These are phyloP conservation scores for Fopius arisanus DNA, from an alignment of 1,140 invertebrate genomes.

Conservation along the genomic window DNA sequence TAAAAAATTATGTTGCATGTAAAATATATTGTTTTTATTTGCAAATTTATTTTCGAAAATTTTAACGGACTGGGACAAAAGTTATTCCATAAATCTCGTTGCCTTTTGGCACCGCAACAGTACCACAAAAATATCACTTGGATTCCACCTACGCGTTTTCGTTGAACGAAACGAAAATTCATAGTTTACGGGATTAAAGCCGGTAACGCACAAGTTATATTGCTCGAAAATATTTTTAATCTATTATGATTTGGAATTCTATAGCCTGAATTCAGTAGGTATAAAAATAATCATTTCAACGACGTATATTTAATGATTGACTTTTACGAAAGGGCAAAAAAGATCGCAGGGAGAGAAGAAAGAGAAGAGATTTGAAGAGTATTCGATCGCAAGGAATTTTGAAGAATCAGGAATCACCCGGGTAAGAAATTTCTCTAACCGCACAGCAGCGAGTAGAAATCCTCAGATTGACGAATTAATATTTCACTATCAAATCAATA, in stretches of 20 bases:
- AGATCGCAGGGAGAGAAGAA: not conserved
- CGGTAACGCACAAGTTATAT: not conserved
- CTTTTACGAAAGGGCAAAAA: not conserved
- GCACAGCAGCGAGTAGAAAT: not conserved
- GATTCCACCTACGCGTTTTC: constrained; percentile 13
- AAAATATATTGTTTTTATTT: not conserved
- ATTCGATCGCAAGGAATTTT: not conserved
- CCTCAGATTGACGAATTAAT: no score
- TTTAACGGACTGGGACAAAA: constrained; percentile 35
- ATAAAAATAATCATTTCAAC: not conserved
- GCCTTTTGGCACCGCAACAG: constrained; percentile 34
- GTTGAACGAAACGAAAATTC: not conserved
- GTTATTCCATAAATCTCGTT: constrained; percentile 38
- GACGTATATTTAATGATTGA: not conserved
- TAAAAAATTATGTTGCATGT: not conserved
- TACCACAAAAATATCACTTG: constrained; percentile 37
- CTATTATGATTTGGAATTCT: not conserved
- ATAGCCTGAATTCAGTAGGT: not conserved
- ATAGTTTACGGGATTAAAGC: not conserved
- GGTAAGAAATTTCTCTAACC: not conserved
- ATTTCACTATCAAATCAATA: not conserved
- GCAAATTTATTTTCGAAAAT: not conserved
- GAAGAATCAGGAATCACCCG: not conserved
- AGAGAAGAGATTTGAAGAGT: no score
- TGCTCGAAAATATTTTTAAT: not conserved